A percentile compares a stretch with the other conserved stretches of the same genome.
Evolutionary conservation across 1,140 invertebrate species (phyloP).

Genomic region (Achroia grisella): DNA sequence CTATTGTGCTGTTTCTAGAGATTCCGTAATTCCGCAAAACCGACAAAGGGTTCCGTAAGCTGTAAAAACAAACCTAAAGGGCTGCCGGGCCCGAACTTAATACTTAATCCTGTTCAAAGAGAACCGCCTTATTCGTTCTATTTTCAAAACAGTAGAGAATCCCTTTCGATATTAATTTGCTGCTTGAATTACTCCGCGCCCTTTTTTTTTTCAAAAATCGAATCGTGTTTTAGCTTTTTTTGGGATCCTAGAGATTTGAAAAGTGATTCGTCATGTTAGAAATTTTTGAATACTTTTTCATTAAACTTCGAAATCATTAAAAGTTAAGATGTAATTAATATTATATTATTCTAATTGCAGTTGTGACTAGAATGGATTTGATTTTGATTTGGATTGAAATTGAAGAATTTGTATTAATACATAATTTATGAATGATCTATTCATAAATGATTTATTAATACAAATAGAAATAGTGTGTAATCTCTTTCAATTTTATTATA

Average conservation of each 20-base stretch:
- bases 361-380: too few relatives aligned
- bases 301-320: too few relatives aligned
- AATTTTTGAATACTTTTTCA: too few relatives aligned
- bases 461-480: too few relatives aligned
- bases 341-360: too few relatives aligned
- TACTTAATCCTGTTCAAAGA: constrained; percentile 63
- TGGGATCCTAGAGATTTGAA: constrained; percentile 2
- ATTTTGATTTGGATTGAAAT: too few relatives aligned
- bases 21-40: constrained; percentile 35
- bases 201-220: constrained; percentile 32
- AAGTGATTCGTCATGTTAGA: constrained; percentile 2
- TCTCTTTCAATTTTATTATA: too few relatives aligned
- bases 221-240: constrained; percentile 36
- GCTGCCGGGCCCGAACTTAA: constrained; percentile 42
- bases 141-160: constrained; percentile 70
- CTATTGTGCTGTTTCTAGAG: constrained; percentile 32
- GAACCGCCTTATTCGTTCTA: constrained; percentile 42
- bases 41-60: constrained; percentile 63
- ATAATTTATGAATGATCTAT: too few relatives aligned
- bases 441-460: too few relatives aligned
- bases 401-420: too few relatives aligned
- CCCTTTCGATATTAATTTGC: constrained; percentile 66
- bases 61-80: constrained; percentile 68
- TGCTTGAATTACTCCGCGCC: constrained; percentile 45
- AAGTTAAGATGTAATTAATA: too few relatives aligned